Base-by-base conservation (phyloP, 2,888 invertebrate species). In the Boloria selene region DNA sequence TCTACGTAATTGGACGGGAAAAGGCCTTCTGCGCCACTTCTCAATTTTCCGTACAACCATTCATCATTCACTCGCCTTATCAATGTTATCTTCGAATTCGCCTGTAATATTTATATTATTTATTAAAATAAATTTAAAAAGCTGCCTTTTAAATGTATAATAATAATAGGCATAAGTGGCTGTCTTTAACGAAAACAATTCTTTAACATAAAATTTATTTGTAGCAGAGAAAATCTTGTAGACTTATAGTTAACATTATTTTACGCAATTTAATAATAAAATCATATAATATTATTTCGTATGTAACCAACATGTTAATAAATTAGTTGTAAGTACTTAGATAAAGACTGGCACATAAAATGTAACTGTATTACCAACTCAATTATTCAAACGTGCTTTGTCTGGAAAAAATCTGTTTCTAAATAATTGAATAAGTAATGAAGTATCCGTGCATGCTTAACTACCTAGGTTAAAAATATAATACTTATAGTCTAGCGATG, bases 1-100 rank as follows among this genome's bases (percentile, higher is more conserved):
- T 96, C 94, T 71, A 97, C 93, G 85, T 96, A 97, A 85, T 94
- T 96, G 22, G 93, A 90, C 1, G 98, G 98, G 87, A 98, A 97
- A 73, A 97, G 95, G 49, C 98, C 98, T 81, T 95, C 94, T 67
- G 93, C 92, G 68, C 94, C 95, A 74, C 84, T 86, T 63, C 93
- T 94, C 62, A 95, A 86, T 74, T 94, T 93, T 6, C 98, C 98
- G 79, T 93, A 94, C 71, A 96, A 87, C 98, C 98, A 98, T 73
- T 97, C 96, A 44, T 94, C 93, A 79, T 96, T 96, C 31, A 97
- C 92, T 77, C 94, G 93, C 76, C 94, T 93, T 74, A 95, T 82
- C 75, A 98, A 85, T 73, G 94, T 93, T 67, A 98, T 95, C 72
- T 94, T 93, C 74, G 97, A 95, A 74, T 95, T 95, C 62, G 93